Evolutionary conservation across 2,113 vertebrate genomes (phyloP), one percentile per base, ranked within the genome.

Genomic region (Clupea harengus): DNA sequence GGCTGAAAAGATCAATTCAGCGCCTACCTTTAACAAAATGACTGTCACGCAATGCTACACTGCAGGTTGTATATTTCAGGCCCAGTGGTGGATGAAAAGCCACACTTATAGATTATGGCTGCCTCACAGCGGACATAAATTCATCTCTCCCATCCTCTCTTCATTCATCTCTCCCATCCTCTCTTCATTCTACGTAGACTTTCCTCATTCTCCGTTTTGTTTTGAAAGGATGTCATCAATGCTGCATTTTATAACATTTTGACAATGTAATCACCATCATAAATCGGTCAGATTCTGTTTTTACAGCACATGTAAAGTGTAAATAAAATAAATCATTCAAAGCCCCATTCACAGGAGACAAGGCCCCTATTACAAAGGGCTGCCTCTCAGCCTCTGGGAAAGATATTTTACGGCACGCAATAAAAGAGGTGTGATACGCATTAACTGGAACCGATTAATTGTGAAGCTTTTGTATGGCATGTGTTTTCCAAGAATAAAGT

Each of bases 1-100:
- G 60, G 50, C 52, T 82, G 57, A 80, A 50, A 67, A 83, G 85
- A 82, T 87, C 87, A 54, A 80, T 85, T 72, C 20, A 17, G 4
- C n/a, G 49, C 60, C 82, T 80, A 45, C 17, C 81, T 85, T 49
- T 46, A 81, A 45, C 39, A 83, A 75, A 45, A 60, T 28, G 83
- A 83, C 85, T 85, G 22, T 78, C 45, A 39, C 86, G 57, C 28
- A 5, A n/a, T 39, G 44, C 82, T 32, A 57, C 84, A 50, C 84
- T 52, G 81, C 49, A 6, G 72, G 52, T n/a, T 28, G 81, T 81
- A 54, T 78, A 81, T 85, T 49, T 81, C n/a, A 82, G 80, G n/a
- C 20, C 45, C 54, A 78, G 9, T 28, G 39, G 44, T 39, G 50
- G 78, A 72, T 39, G 25, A n/a, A 32, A 20, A 84, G 39, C 52